Percentiles rank a stretch among this genome's conserved stretches.
Conservation (phyloP, 2,888 invertebrate species). For the Ormyrus pomaceus region DNA sequence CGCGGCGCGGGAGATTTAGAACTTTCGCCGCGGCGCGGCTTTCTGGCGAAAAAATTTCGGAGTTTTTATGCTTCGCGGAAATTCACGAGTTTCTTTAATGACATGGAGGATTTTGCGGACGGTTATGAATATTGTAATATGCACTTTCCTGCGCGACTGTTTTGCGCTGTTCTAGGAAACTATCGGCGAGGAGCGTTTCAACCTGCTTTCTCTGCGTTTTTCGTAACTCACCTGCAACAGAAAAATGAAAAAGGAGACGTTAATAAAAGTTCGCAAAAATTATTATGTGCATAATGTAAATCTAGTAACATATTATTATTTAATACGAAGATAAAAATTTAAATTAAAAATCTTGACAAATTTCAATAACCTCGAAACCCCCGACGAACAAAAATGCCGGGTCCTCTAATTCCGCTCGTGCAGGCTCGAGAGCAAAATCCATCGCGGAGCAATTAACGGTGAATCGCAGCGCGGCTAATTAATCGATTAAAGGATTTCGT, state of each 20-base stretch:
- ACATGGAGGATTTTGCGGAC: too few species aligned
- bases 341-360: not conserved
- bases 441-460: constrained; percentile 44
- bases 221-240: constrained; percentile 66
- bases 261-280: not conserved
- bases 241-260: constrained; percentile 51
- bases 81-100: too few species aligned
- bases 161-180: too few species aligned
- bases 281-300: too few species aligned
- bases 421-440: not conserved
- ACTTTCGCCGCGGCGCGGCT: not conserved
- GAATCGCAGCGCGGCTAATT: constrained; percentile 58
- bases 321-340: too few species aligned
- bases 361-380: constrained; percentile 33
- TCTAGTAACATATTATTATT: too few species aligned
- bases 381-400: not conserved
- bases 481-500: constrained; percentile 63
- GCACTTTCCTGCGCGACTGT: too few species aligned
- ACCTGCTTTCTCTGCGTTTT: constrained; percentile 22
- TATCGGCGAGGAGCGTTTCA: not conserved
- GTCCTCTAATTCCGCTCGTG: not conserved
- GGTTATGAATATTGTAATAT: too few species aligned
- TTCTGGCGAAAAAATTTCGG: not conserved
- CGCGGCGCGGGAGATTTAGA: not conserved
- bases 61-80: not conserved